Percentiles rank a stretch among this genome's conserved stretches.
These are phyloP conservation scores for Psittacara wagleri DNA, from an alignment of 2,113 vertebrate species.

Conservation along the genomic window DNA sequence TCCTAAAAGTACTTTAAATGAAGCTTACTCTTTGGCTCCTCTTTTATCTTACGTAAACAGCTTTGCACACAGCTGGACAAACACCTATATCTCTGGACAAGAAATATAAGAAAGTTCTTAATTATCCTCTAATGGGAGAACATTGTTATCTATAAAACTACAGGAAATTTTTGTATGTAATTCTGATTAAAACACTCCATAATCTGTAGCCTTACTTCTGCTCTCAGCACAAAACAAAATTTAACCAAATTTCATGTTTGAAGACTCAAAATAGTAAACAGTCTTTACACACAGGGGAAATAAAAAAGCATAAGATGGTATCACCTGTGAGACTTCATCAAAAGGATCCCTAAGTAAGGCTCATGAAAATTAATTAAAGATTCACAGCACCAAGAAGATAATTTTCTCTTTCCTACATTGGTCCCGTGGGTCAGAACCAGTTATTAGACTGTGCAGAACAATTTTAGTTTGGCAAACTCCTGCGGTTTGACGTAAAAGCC, in stretches of 20 bases:
- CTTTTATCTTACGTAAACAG: neutral
- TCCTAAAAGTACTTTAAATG: neutral
- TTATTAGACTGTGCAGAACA: neutral
- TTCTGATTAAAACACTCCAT: neutral
- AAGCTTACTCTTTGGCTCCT: neutral
- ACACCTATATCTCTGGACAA: neutral
- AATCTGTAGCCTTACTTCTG: neutral
- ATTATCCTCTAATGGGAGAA: neutral
- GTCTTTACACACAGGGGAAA: neutral
- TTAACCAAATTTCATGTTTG: neutral
- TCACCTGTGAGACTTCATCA: neutral
- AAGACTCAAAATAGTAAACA: neutral
- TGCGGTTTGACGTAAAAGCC: neutral
- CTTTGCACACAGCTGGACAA: neutral
- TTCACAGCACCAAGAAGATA: neutral
- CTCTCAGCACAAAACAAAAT: neutral
- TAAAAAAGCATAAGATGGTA: neutral
- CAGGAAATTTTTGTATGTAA: neutral
- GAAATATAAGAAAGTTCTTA: neutral
- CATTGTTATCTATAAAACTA: neutral
- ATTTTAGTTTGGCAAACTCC: neutral
- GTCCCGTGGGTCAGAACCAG: neutral
- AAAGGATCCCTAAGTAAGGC: neutral
- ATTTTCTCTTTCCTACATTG: neutral
- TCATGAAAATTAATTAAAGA: constrained; percentile 29